phyloP scores from a whole-genome alignment of 2,888 invertebrate genomes.

The Epirrita christyi region DNA sequence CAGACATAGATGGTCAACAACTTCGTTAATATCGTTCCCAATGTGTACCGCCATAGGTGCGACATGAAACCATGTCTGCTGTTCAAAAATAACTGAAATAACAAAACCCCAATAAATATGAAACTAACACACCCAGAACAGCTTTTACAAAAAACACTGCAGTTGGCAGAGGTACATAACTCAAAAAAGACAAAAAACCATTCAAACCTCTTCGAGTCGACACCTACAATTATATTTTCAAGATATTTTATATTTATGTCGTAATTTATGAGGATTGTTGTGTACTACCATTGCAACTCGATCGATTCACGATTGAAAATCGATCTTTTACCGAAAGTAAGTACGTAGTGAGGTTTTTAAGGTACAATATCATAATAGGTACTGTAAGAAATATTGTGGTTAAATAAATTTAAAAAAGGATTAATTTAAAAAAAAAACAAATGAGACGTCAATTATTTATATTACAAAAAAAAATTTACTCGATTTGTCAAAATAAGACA shows the following conservation, averaged over 20 bases:
- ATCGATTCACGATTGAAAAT: not conserved
- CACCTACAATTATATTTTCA: constrained; percentile 71
- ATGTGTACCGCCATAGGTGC: too few species aligned
- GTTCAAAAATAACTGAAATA: not conserved
- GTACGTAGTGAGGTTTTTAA: too few species aligned
- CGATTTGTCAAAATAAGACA: too few species aligned
- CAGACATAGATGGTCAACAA: too few species aligned
- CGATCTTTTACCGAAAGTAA: not conserved
- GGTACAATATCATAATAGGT: too few species aligned
- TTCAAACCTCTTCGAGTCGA: constrained; percentile 38
- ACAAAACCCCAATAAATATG: constrained; percentile 10
- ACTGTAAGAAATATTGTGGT: too few species aligned
- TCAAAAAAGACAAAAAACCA: constrained; percentile 23
- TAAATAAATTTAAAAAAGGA: too few species aligned
- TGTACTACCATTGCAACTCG: constrained; percentile 27
- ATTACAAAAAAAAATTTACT: too few species aligned
- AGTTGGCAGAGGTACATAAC: constrained; percentile 28
- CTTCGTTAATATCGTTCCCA: too few species aligned
- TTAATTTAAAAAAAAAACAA: too few species aligned
- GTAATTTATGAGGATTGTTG: constrained; percentile 53
- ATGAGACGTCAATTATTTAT: too few species aligned
- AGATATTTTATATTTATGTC: constrained; percentile 59
- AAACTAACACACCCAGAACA: constrained; percentile 9
- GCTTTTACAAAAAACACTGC: constrained; percentile 14
- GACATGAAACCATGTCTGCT: too few species aligned